Conservation (phyloP, 2,888 invertebrate genomes). For the Bugulina stolonifera region DNA sequence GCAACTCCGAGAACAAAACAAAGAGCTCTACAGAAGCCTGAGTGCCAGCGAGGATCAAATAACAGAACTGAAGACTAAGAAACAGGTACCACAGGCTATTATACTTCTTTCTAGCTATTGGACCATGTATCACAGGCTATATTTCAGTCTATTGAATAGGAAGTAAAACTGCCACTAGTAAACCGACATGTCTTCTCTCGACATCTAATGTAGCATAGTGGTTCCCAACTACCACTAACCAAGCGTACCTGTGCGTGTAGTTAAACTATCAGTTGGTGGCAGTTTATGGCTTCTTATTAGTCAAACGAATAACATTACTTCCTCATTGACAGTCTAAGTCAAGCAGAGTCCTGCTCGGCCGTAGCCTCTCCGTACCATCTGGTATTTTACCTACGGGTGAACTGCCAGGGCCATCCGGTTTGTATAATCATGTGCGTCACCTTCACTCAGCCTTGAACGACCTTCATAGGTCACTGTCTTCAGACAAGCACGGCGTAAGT, state of each 20-base stretch:
- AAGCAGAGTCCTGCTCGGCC: not conserved
- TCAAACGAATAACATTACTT: no score
- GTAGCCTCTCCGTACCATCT: not conserved
- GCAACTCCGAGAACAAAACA: constrained; percentile 75
- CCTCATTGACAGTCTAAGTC: not conserved
- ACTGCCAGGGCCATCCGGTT: not conserved
- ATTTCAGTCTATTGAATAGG: no score
- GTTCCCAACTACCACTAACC: no score
- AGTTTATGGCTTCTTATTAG: no score
- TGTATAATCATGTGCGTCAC: not conserved
- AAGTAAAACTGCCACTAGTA: no score
- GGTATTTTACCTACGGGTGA: not conserved
- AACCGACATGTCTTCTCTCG: no score
- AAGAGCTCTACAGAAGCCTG: constrained; percentile 80
- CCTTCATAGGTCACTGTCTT: constrained; percentile 1
- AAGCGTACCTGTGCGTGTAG: no score
- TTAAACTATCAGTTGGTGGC: no score
- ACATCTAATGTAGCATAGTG: no score
- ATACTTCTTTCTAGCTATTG: no score
- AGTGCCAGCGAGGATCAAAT: constrained; percentile 87
- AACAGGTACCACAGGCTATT: constrained; percentile 15
- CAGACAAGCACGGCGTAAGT: no score
- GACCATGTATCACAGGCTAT: no score
- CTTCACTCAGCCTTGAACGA: constrained; percentile 13
- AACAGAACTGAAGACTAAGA: constrained; percentile 47